Evolutionary conservation across 2,797 vertebrate genomes (phyloP).

Genomic region (Poecilia wingei): DNA sequence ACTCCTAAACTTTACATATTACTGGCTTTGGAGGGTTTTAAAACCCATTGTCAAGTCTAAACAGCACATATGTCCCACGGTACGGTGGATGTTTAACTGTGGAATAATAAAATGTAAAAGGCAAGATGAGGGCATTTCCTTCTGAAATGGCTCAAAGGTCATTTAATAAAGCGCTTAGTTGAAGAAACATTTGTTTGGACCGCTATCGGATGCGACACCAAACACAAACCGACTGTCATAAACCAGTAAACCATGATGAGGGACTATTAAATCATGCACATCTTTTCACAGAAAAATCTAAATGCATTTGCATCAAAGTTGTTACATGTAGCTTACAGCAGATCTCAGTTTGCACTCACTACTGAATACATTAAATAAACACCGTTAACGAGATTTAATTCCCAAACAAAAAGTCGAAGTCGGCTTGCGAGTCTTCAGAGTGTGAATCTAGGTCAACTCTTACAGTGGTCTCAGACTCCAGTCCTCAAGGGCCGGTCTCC

Average conservation of each 20-base stretch:
- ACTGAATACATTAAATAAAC: background rate
- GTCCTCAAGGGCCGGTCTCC: too few relatives aligned
- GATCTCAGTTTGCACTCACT: background rate
- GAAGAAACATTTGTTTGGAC: background rate
- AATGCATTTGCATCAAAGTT: background rate
- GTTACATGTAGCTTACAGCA: background rate
- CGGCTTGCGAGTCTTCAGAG: background rate
- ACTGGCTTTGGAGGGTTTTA: background rate
- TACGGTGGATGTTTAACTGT: background rate
- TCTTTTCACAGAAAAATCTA: background rate
- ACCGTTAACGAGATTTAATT: background rate
- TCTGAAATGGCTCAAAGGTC: background rate
- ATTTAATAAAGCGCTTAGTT: background rate
- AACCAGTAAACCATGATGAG: background rate
- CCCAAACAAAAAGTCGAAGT: background rate
- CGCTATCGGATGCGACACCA: background rate
- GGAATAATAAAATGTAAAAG: background rate
- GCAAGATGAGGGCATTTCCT: background rate
- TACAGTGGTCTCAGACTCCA: too few relatives aligned
- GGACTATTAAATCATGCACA: background rate
- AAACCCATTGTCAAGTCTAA: background rate
- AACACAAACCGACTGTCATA: background rate
- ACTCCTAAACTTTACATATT: background rate
- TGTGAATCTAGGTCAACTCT: background rate
- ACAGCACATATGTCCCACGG: background rate